These are phyloP conservation scores for Alectura lathami DNA, from an alignment of 2,113 vertebrate species.

Conservation along the genomic window DNA sequence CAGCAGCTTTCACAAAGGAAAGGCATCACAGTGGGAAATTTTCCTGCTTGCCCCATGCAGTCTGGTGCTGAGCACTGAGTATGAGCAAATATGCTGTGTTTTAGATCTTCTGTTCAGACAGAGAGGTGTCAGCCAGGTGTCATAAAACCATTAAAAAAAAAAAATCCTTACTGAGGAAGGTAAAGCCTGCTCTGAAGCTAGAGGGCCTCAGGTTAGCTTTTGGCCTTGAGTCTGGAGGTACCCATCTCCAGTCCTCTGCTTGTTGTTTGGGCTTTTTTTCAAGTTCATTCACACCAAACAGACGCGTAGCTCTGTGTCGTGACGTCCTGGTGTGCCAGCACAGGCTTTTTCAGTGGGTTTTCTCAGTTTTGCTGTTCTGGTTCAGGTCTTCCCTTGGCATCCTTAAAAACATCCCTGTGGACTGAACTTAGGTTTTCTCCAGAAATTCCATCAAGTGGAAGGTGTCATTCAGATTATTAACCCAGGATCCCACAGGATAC, in stretches of 20 bases:
- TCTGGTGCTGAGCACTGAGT: neutral
- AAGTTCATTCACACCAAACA: neutral
- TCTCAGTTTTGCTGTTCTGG: neutral
- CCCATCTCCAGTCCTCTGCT: fast-evolving
- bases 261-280: neutral
- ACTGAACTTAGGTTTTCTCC: neutral
- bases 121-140: neutral
- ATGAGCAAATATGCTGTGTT: neutral
- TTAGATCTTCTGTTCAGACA: neutral
- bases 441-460: neutral
- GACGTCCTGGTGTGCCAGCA: neutral
- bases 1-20: neutral
- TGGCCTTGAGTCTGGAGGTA: neutral
- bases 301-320: neutral
- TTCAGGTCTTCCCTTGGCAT: neutral
- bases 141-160: neutral
- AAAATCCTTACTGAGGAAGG: neutral
- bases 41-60: neutral
- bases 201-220: neutral
- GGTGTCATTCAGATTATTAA: neutral
- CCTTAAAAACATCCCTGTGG: neutral
- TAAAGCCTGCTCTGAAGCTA: neutral
- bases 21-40: neutral
- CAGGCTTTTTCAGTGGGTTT: neutral
- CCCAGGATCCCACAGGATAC: neutral